phyloP scores from a whole-genome alignment of 2,888 invertebrate species.

The Malachius bipustulatus region DNA sequence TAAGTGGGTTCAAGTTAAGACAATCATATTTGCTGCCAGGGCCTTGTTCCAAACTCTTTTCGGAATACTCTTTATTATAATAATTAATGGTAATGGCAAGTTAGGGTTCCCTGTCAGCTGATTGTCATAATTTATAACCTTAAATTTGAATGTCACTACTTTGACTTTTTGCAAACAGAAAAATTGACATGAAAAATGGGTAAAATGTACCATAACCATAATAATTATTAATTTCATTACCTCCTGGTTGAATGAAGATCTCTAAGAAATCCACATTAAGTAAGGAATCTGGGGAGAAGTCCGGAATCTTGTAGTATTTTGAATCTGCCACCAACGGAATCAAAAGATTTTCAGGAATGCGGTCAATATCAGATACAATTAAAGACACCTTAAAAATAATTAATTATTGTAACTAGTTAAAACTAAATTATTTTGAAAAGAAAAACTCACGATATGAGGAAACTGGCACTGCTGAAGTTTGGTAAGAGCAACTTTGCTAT shows the following conservation, averaged over 20 bases:
- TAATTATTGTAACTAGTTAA: constrained; percentile 18
- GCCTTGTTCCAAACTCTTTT: too few relatives aligned
- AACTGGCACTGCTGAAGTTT: constrained; percentile 37
- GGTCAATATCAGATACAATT: constrained; percentile 39
- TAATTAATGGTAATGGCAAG: too few relatives aligned
- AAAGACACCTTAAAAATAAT: constrained; percentile 41
- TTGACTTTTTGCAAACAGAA: too few relatives aligned
- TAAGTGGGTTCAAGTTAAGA: too few relatives aligned
- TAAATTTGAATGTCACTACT: too few relatives aligned
- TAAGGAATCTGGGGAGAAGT: constrained; percentile 37
- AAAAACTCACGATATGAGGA: constrained; percentile 43
- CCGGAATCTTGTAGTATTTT: constrained; percentile 43
- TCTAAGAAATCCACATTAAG: constrained; percentile 41
- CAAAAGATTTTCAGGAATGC: constrained; percentile 33
- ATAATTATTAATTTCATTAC: constrained; percentile 29
- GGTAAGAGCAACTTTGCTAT: constrained; percentile 25
- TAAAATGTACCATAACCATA: constrained; percentile 7
- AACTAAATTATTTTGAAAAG: constrained; percentile 8
- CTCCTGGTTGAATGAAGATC: constrained; percentile 45
- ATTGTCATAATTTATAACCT: constrained; percentile 7
- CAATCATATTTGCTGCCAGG: too few relatives aligned
- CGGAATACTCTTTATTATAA: too few relatives aligned
- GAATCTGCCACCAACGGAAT: constrained; percentile 37
- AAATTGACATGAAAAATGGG: too few relatives aligned
- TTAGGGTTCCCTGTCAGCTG: too few relatives aligned